Evolutionary conservation across 2,113 vertebrate genomes (phyloP), one percentile per base, ranked within the genome.

Genomic region (Myanophis thanlyinensis): DNA sequence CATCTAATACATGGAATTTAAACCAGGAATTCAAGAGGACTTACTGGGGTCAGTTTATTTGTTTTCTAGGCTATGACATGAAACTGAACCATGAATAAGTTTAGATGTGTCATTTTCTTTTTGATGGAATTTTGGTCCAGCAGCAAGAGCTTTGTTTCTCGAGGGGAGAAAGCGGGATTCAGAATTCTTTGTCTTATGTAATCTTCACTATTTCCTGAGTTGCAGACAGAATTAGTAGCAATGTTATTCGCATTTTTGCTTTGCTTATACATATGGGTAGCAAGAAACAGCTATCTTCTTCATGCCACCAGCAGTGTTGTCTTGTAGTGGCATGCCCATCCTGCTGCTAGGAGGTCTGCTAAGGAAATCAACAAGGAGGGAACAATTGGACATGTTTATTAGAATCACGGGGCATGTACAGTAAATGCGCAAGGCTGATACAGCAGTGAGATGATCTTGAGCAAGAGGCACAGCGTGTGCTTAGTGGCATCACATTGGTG

Each of bases 331-430:
- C 23, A 44, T 44, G 23, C 30, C 30, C 46, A 15, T 20, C 6
- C 23, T 44, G 6, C 1, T 44, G 11, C 85, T 54, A 84, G 85
- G 92, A 51, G n/a, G 11, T 56, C 23, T 59, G 18, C 48, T 52
- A 93, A 27, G 40, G 52, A 91, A 85, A 91, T 22, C 18, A 40
- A 89, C 35, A 30, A 67, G 73, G 40, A 67, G 73, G 53, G 85
- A 89, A 89, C 13, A 27, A 52, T 46, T 13, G 59, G 84, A 85
- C 18, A 80, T 30, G 87, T 93, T 93, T 93, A 93, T 93, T 93
- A 88, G 87, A 85, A 25, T 51, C n/a, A 47, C 52, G 62, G 93
- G 87, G 47, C 47, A 25, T 86, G 53, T 86, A 87, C 90, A 93
- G 35, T 52, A 48, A 93, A 59, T 6, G 54, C 6, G 35, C 27